phyloP scores from a whole-genome alignment of 2,113 vertebrate genomes.

The Eulemur rufifrons region DNA sequence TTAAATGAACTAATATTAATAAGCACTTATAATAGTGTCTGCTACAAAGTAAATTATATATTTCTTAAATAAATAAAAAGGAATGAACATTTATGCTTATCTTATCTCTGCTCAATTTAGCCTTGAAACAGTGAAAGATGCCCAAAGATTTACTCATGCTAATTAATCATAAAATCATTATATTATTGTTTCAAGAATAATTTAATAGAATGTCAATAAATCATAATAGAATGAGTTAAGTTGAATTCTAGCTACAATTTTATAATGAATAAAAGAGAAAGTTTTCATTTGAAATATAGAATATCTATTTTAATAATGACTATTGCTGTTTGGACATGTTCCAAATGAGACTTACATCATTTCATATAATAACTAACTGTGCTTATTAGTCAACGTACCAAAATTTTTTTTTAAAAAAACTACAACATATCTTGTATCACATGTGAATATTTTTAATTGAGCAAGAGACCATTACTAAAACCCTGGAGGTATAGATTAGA shows the following conservation, averaged over 20 bases:
- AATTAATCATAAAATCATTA: conserved; percentile 21
- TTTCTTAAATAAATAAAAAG: background rate
- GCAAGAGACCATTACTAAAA: conserved; percentile 53
- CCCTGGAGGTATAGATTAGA: conserved; percentile 64
- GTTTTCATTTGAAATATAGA: background rate
- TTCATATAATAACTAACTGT: conserved; percentile 37
- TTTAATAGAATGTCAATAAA: conserved; percentile 11
- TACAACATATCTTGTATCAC: background rate
- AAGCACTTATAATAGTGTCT: background rate
- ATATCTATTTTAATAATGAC: conserved; percentile 1
- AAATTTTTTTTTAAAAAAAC: conserved; percentile 1
- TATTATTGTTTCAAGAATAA: background rate
- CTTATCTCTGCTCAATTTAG: background rate
- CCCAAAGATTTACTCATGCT: background rate
- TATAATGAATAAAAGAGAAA: background rate
- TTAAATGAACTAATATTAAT: conserved; percentile 24
- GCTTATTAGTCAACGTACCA: conserved; percentile 51
- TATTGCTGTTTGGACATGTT: background rate
- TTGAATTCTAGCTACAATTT: background rate
- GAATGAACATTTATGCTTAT: background rate
- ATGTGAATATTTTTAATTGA: conserved; percentile 58
- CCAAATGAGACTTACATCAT: background rate
- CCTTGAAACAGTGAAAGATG: conserved; percentile 6
- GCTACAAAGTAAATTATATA: background rate
- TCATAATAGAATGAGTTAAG: background rate